Conservation (phyloP, 2,888 invertebrate species). For the Chorisops tibialis region DNA sequence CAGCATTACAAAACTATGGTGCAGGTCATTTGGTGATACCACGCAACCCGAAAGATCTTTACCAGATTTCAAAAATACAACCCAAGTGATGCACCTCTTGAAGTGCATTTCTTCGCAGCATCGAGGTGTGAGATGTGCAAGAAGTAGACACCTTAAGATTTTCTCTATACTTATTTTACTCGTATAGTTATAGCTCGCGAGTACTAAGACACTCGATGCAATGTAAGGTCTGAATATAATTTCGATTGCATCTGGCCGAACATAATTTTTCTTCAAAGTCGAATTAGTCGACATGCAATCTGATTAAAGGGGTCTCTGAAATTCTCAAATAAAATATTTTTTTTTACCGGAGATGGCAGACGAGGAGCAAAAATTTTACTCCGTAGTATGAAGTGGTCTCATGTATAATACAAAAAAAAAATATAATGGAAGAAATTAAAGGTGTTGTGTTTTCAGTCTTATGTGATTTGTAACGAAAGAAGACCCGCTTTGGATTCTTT, state of each 20-base stretch:
- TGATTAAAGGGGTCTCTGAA: constrained; percentile 34
- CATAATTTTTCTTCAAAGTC: constrained; percentile 41
- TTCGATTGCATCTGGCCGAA: constrained; percentile 39
- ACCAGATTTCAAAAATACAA: too few species aligned
- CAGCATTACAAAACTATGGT: too few species aligned
- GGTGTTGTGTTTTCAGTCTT: constrained; percentile 13
- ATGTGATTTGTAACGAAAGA: constrained; percentile 20
- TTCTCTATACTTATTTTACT: not conserved
- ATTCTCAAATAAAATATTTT: constrained; percentile 32
- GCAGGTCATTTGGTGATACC: too few species aligned
- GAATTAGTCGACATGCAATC: constrained; percentile 41
- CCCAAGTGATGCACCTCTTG: too few species aligned
- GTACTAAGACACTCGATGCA: not conserved
- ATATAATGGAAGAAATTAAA: not conserved
- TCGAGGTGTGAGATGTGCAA: too few species aligned
- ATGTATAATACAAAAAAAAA: not conserved
- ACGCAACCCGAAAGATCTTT: too few species aligned
- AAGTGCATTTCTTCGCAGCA: too few species aligned
- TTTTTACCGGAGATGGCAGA: constrained; percentile 9
- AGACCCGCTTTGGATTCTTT: too few species aligned
- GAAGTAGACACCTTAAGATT: too few species aligned
- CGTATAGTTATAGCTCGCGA: not conserved
- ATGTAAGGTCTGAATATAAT: constrained; percentile 31
- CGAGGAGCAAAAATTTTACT: constrained; percentile 10
- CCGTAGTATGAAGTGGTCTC: constrained; percentile 14